Percentiles rank a stretch among this genome's conserved stretches.
phyloP scores from a whole-genome alignment of 2,888 invertebrate genomes.

The Seladonia tumulorum region DNA sequence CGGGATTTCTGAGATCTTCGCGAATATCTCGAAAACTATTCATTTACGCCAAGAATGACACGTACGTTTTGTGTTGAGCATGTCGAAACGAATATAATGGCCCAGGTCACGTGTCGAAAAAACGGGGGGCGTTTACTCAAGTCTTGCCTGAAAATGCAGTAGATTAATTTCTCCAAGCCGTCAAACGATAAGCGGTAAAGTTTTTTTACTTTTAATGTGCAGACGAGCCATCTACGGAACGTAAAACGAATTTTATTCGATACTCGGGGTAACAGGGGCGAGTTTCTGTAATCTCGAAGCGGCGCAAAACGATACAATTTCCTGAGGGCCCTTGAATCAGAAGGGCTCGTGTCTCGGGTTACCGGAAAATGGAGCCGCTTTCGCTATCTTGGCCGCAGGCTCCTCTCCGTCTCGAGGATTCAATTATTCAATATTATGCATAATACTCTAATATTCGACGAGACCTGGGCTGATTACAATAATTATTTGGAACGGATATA shows the following conservation, averaged over 20 bases:
- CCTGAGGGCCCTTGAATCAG: not conserved
- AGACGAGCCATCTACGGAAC: not conserved
- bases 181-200: too few species aligned
- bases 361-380: not conserved
- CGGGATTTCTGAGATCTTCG: too few species aligned
- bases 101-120: too few species aligned
- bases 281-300: not conserved
- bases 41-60: too few species aligned
- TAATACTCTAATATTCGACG: constrained; percentile 18
- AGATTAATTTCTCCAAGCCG: too few species aligned
- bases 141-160: too few species aligned
- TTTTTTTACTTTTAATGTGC: not conserved
- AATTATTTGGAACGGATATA: constrained; percentile 4
- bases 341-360: not conserved
- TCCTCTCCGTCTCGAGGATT: not conserved
- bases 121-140: too few species aligned
- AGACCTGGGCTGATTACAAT: not conserved
- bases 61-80: too few species aligned
- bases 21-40: too few species aligned
- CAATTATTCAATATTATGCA: constrained; percentile 11
- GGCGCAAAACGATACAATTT: not conserved
- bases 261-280: not conserved
- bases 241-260: not conserved
- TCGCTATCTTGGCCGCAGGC: not conserved
- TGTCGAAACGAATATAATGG: too few species aligned